Evolutionary conservation across 1,140 invertebrate genomes (phyloP).

Genomic region (Metopolophium dirhodum): DNA sequence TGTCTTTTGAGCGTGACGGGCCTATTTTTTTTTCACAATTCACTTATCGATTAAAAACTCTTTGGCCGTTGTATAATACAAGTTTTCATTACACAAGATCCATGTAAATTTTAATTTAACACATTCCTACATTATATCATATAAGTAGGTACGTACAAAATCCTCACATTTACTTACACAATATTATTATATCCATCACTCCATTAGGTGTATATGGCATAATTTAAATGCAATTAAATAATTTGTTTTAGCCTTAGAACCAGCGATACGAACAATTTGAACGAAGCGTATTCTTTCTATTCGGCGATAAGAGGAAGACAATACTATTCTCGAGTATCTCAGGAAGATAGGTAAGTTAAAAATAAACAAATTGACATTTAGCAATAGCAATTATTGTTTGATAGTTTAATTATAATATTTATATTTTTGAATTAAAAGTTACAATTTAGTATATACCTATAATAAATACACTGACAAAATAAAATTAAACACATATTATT

Average conservation of each 20-base stretch:
- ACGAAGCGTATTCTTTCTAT: slow-evolving; percentile 96
- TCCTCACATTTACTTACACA: not conserved
- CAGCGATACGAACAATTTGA: slow-evolving; percentile 94
- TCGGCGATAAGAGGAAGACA: slow-evolving; percentile 90
- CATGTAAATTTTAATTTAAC: not conserved
- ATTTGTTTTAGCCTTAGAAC: slow-evolving; percentile 78
- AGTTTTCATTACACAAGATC: not conserved
- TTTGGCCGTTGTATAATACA: not conserved
- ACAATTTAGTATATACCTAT: not conserved
- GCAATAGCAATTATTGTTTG: not conserved
- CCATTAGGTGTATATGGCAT: not conserved
- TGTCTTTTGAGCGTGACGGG: not conserved
- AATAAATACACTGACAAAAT: not conserved
- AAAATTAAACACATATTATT: not conserved
- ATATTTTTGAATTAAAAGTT: not conserved
- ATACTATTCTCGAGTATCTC: slow-evolving; percentile 92
- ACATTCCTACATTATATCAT: too few species aligned
- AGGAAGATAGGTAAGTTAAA: slow-evolving; percentile 80
- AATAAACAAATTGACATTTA: not conserved
- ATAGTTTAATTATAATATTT: not conserved
- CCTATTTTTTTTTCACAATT: slow-evolving; percentile 32
- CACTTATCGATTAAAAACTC: slow-evolving; percentile 32
- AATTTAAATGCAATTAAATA: not conserved
- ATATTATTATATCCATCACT: not conserved
- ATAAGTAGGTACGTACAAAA: not conserved